Evolutionary conservation across 2,113 vertebrate species (phyloP), one percentile per base, ranked within the genome.

Genomic region (Lagopus muta): DNA sequence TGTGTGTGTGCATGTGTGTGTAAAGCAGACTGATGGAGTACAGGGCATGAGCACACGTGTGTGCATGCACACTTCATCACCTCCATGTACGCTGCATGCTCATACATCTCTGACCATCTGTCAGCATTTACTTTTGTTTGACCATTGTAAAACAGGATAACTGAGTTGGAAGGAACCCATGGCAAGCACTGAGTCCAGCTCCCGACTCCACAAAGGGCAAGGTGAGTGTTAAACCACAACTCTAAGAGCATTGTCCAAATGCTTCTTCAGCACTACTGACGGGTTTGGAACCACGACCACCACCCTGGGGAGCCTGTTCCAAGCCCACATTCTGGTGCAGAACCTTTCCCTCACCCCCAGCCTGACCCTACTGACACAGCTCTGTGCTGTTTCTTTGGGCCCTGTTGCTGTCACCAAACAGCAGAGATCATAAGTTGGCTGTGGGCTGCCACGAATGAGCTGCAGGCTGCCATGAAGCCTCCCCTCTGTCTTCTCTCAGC

Each of bases 21-120:
- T 52, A 32, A 71, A 18, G 38, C 76, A 28, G 20, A 10, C 48
- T 18, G 42, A 38, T 60, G 78, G 28, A 14, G 11, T 1, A 2
- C 19, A 11, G 38, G 18, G 48, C 7, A 20, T 0, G 6, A 10
- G 19, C 4, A 14, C 12, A 18, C 8, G 62, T 25, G 57, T 1
- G 24, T 42, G 75, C 50, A 43, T 9, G 30, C 42, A 24, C 36
- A 11, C 11, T 18, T 18, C 10, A 40, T 12, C 10, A 16, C 61
- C 61, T 28, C 72, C 43, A 24, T 27, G 32, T 22, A 13, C 32
- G 19, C 20, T 24, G 32, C 30, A 74, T 17, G 40, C 61, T 27
- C 7, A 40, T 11, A n/a, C 9, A 2, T 2, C 21, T 30, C 34
- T 50, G 60, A 11, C 13, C 40, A 11, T 1, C 24, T 25, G 15